Evolutionary conservation across 30 jellyfish, hydroid and myxozoan species (phyloP).

Genomic region (Rhopilema esculentum): DNA sequence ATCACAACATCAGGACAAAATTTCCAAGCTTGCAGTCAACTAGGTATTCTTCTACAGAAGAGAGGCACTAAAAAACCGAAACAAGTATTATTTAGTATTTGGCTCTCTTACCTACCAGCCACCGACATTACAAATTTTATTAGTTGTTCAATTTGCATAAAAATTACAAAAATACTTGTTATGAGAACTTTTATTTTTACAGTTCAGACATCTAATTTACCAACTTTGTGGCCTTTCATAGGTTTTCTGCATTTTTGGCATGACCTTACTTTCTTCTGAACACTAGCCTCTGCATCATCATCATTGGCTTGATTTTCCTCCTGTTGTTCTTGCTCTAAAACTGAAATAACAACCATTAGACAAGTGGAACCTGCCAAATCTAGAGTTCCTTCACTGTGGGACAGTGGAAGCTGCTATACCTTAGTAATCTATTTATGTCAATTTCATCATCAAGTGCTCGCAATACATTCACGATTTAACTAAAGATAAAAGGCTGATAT

Average conservation of each 20-base stretch:
- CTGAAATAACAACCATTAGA: neutral
- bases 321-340: neutral
- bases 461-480: neutral
- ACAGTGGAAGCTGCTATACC: neutral
- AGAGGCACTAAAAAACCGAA: neutral
- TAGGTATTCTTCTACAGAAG: slow-evolving; percentile 37
- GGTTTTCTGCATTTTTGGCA: slow-evolving; percentile 4
- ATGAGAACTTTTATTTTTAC: too few species aligned
- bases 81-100: neutral
- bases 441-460: neutral
- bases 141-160: neutral
- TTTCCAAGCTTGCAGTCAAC: neutral
- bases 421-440: neutral
- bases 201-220: neutral
- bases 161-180: neutral
- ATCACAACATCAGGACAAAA: slow-evolving; percentile 4
- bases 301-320: neutral
- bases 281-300: neutral
- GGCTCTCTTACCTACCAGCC: slow-evolving; percentile 12
- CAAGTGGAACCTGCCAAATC: neutral
- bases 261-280: neutral
- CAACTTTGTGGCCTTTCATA: slow-evolving; percentile 11
- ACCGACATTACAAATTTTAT: neutral
- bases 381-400: neutral
- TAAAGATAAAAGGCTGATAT: neutral